Conservation (phyloP, 2,797 vertebrate species). For the Enteromius argenteus region DNA sequence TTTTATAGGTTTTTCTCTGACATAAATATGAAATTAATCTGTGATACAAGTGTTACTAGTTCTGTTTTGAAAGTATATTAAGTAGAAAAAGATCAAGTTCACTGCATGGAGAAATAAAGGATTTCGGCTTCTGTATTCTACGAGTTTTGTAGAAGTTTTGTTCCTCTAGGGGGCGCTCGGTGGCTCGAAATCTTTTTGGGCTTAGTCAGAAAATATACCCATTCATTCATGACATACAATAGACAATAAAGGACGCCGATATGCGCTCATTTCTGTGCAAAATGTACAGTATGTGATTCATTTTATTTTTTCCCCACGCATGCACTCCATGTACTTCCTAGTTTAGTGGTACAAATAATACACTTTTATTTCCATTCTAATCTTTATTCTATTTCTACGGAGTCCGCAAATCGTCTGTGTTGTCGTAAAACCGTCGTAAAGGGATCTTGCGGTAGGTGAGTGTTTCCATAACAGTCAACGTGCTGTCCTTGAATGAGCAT, state of each 20-base stretch:
- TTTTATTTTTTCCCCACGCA: background rate
- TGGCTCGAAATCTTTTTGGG: background rate
- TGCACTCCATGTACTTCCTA: background rate
- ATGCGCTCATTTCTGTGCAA: background rate
- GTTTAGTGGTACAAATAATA: background rate
- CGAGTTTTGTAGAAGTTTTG: background rate
- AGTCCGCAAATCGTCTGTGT: background rate
- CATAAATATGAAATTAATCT: background rate
- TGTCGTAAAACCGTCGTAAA: slow-evolving; percentile 57
- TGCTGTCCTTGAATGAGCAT: slow-evolving; percentile 46
- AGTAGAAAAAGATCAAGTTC: background rate
- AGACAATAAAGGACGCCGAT: background rate
- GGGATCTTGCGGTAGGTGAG: slow-evolving; percentile 11
- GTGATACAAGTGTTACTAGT: background rate
- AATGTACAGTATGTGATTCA: too few species aligned
- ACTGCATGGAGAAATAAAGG: background rate
- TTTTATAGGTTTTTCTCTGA: background rate
- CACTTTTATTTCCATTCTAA: background rate
- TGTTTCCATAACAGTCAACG: background rate
- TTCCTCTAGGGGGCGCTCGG: background rate
- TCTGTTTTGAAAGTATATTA: background rate
- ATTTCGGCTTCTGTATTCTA: background rate
- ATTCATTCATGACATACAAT: background rate
- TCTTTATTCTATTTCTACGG: background rate
- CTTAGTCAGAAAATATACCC: background rate